Base-by-base conservation (phyloP, 1,140 invertebrate genomes). In the Kradibia gibbosae region DNA sequence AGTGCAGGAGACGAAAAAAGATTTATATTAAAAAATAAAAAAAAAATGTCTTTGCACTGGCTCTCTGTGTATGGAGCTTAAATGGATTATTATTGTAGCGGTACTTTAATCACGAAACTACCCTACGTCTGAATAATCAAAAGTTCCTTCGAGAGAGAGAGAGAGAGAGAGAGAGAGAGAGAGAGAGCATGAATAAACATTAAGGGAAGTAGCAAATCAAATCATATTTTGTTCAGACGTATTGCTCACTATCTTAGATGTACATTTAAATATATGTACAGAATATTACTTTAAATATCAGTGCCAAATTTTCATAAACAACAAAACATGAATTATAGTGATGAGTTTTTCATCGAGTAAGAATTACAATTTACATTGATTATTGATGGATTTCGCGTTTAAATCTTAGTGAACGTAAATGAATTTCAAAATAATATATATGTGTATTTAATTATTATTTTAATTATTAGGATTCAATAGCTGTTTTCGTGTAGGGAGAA, bases 81-180 rank as follows among this genome's bases (percentile, higher is more conserved):
- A 45, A 45, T 45, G 42, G 42, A 5, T 13, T 8, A 13, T 45
- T 45, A 8, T 45, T 45, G 42, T 8, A 45, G 13, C 5, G 5
- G 13, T 45, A 8, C 42, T 45, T 13, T 13, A 45, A 45, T 45
- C 42, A 45, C 13, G 42, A 45, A 5, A 45, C 13, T 45, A 48
- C 17, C 45, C 45, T 17, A 48, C 45, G 45, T 17, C 7, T 17
- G 7, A 17, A 48, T 17, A 7, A 48, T 48, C 45, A 48, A 48
- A 17, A 17, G 60, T n/a, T n/a, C n/a, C n/a, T n/a, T n/a, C n/a
- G n/a, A n/a, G n/a, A n/a, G n/a, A n/a, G n/a, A n/a, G n/a, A n/a
- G n/a, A 55, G 62, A 78, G 45, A 55, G 42, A 80, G 78, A 73
- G 57, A 79, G 71, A 60, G 53, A 20, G 53, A 34, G 36, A 17